Evolutionary conservation across 2,797 vertebrate genomes (phyloP).

Genomic region (Crenuchus spilurus): DNA sequence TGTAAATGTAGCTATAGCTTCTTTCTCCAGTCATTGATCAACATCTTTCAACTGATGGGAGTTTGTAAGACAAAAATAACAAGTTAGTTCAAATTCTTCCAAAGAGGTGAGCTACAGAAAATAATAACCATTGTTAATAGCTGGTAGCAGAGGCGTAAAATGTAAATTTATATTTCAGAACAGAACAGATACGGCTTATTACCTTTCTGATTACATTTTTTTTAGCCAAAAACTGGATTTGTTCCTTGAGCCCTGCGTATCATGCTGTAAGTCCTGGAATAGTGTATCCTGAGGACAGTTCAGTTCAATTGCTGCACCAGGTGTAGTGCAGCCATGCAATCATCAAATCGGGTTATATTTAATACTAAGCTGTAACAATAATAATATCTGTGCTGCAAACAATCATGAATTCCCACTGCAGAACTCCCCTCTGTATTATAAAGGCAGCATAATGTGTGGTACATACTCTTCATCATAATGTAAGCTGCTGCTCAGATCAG

Average conservation of each 20-base stretch:
- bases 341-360: not conserved
- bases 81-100: no score
- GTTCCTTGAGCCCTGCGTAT: not conserved
- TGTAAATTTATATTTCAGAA: no score
- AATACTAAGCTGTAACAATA: not conserved
- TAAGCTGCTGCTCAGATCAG: conserved; percentile 10
- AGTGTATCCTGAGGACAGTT: not conserved
- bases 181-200: no score
- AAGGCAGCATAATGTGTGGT: not conserved
- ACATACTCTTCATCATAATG: conserved; percentile 5
- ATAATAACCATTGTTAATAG: no score
- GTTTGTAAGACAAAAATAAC: no score
- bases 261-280: not conserved
- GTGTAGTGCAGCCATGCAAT: not conserved
- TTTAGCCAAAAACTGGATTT: no score
- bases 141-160: no score
- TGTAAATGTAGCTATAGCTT: no score
- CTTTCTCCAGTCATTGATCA: no score
- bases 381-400: not conserved
- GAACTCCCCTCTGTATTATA: not conserved
- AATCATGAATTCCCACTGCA: not conserved
- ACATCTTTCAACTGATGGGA: no score
- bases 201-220: no score
- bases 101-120: no score
- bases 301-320: not conserved